phyloP scores from a whole-genome alignment of 2,888 invertebrate species.

The Parasteatoda lunata region DNA sequence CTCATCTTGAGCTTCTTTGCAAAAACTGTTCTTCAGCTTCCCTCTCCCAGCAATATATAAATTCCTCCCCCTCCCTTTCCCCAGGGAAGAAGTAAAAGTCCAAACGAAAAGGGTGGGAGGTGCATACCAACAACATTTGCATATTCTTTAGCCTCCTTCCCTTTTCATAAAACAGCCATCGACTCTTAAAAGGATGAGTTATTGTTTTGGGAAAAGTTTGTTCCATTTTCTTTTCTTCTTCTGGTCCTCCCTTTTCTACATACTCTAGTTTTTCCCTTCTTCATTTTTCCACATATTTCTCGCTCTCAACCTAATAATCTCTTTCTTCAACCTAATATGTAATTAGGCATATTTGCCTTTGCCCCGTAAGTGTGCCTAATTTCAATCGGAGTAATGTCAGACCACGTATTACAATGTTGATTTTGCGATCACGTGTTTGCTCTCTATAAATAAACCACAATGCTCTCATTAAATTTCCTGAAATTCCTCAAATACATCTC shows the following conservation, averaged over 20 bases:
- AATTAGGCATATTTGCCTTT: slow-evolving; percentile 52
- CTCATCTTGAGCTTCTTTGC: slow-evolving; percentile 49
- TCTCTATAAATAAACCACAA: slow-evolving; percentile 28
- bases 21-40: slow-evolving; percentile 47
- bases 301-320: slow-evolving; percentile 37
- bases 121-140: slow-evolving; percentile 53
- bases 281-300: slow-evolving; percentile 23
- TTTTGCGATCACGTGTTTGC: slow-evolving; percentile 48
- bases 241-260: slow-evolving; percentile 20
- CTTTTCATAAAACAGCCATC: slow-evolving; percentile 59
- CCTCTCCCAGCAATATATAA: slow-evolving; percentile 11
- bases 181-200: slow-evolving; percentile 51
- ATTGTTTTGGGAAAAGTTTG: slow-evolving; percentile 63
- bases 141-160: slow-evolving; percentile 60
- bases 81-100: slow-evolving; percentile 45
- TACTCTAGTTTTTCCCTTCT: slow-evolving; percentile 19
- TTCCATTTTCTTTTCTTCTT: slow-evolving; percentile 36
- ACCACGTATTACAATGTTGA: slow-evolving; percentile 37
- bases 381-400: slow-evolving; percentile 39
- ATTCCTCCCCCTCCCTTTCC: slow-evolving; percentile 18
- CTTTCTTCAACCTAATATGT: slow-evolving; percentile 43
- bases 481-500: slow-evolving; percentile 4
- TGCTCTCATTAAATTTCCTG: slow-evolving; percentile 10
- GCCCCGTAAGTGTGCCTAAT: slow-evolving; percentile 33
- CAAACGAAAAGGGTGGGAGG: slow-evolving; percentile 45